These are phyloP conservation scores for Diaprepes abbreviatus DNA, from an alignment of 2,888 invertebrate species.

Conservation along the genomic window DNA sequence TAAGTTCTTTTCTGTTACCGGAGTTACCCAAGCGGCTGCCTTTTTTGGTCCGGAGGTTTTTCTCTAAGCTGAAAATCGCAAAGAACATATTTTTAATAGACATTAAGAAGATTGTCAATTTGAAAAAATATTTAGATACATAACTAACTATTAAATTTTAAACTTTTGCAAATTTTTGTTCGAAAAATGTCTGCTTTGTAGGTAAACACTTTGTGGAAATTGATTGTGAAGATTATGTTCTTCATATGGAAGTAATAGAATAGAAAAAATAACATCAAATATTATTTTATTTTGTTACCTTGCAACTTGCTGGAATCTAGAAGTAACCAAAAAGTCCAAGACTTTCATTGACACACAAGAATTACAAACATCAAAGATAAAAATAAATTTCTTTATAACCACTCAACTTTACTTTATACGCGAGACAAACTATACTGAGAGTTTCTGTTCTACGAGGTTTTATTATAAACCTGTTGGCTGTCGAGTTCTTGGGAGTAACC, in stretches of 20 bases:
- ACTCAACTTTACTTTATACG: neutral
- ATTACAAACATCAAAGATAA: conserved; percentile 29
- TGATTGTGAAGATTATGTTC: too few species aligned
- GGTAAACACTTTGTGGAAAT: too few species aligned
- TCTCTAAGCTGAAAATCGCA: conserved; percentile 82
- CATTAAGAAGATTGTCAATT: too few species aligned
- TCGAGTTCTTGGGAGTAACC: conserved; percentile 12
- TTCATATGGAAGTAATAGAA: too few species aligned
- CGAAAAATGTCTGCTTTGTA: too few species aligned
- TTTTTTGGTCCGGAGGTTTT: conserved; percentile 85
- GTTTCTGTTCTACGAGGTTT: neutral
- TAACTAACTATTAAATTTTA: too few species aligned
- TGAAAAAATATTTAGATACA: too few species aligned
- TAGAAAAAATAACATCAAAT: too few species aligned
- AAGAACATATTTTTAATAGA: too few species aligned
- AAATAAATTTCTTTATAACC: neutral
- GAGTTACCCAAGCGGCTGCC: conserved; percentile 88
- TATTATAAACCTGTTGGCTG: conserved; percentile 10
- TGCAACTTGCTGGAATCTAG: conserved; percentile 64
- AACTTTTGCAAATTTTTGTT: too few species aligned
- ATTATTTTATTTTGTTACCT: conserved; percentile 63
- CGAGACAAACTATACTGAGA: conserved; percentile 9
- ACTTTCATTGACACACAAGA: conserved; percentile 68
- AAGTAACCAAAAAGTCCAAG: conserved; percentile 62
- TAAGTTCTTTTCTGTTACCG: conserved; percentile 87